Percentiles rank a stretch among this genome's conserved stretches.
phyloP scores from a whole-genome alignment of 2,113 vertebrate species.

The Pongo abelii region DNA sequence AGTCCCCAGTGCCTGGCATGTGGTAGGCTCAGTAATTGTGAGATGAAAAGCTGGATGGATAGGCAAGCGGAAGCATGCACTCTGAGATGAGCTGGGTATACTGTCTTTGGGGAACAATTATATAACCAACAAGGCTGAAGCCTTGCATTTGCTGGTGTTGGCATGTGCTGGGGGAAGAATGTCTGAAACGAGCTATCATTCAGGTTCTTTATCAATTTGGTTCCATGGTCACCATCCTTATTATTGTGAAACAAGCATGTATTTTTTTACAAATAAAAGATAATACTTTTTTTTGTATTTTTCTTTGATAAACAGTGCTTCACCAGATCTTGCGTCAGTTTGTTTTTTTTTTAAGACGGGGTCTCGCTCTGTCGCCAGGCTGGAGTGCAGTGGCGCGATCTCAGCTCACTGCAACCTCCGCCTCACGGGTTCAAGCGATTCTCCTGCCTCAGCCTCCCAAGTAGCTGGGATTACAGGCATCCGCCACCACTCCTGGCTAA shows the following conservation, averaged over 20 bases:
- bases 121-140: neutral
- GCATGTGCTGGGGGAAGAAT: neutral
- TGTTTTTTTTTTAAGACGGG: neutral
- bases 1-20: neutral
- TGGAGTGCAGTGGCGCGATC: too few species aligned
- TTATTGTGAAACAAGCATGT: neutral
- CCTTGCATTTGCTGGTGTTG: neutral
- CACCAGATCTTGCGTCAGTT: neutral
- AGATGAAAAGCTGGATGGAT: neutral
- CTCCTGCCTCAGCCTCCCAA: too few species aligned
- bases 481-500: too few species aligned
- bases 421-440: too few species aligned
- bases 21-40: neutral
- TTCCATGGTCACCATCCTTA: neutral
- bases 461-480: too few species aligned
- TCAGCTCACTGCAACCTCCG: too few species aligned
- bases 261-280: neutral
- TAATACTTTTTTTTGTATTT: neutral
- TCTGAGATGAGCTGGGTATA: neutral
- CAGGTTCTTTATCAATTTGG: neutral
- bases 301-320: neutral
- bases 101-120: neutral
- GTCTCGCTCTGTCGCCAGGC: too few species aligned
- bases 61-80: neutral
- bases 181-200: neutral